A percentile compares a stretch with the other conserved stretches of the same genome.
phyloP scores from a whole-genome alignment of 1,140 invertebrate genomes.

The Chrysomallon squamiferum region DNA sequence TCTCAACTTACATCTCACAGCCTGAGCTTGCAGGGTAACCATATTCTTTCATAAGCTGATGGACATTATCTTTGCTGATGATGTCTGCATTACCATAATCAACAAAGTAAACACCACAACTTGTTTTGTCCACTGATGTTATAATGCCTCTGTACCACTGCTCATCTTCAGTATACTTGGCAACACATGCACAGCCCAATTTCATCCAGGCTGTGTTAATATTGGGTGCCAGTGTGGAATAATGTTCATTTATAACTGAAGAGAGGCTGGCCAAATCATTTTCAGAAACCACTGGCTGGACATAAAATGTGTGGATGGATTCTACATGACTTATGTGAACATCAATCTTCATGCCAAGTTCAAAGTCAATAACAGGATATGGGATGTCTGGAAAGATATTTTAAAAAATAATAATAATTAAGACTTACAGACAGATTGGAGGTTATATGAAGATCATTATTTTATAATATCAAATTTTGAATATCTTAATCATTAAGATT shows the following conservation, averaged over 20 bases:
- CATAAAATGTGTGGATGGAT: slow-evolving; percentile 60
- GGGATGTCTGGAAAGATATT: too few relatives aligned
- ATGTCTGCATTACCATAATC: slow-evolving; percentile 56
- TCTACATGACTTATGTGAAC: slow-evolving; percentile 37
- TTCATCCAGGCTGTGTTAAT: slow-evolving; percentile 17
- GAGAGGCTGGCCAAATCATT: slow-evolving; percentile 62
- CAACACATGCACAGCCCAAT: slow-evolving; percentile 62
- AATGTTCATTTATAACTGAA: slow-evolving; percentile 46
- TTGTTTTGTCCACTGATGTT: slow-evolving; percentile 70
- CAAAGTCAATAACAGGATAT: slow-evolving; percentile 7
- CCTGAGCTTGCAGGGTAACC: slow-evolving; percentile 64
- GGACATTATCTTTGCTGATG: slow-evolving; percentile 26
- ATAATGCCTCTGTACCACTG: slow-evolving; percentile 82
- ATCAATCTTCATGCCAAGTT: slow-evolving; percentile 22
- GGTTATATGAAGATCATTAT: too few relatives aligned
- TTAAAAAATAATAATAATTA: too few relatives aligned
- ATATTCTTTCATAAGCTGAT: slow-evolving; percentile 36
- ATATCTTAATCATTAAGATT: too few relatives aligned
- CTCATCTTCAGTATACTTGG: slow-evolving; percentile 75
- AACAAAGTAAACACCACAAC: slow-evolving; percentile 79
- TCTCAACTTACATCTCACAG: slow-evolving; percentile 40
- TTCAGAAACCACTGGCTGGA: slow-evolving; percentile 56
- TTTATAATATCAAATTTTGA: too few relatives aligned
- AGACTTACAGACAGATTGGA: too few relatives aligned
- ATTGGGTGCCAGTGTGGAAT: slow-evolving; percentile 19